Conservation (phyloP, 2,888 invertebrate genomes). For the Neria commutata region DNA sequence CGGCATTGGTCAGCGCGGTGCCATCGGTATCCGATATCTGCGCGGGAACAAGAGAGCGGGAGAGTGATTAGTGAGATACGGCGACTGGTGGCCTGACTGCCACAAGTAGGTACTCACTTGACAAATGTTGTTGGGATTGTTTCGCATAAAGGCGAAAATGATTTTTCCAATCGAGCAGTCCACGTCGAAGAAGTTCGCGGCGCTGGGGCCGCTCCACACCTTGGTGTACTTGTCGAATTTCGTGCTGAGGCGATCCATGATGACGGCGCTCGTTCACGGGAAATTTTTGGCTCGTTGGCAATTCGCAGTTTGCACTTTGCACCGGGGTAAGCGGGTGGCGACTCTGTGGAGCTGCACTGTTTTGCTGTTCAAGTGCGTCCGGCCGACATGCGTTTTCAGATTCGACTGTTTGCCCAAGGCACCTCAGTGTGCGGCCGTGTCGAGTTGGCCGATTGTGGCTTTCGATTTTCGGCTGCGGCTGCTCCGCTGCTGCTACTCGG, state of each 20-base stretch:
- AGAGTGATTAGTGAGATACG: neutral
- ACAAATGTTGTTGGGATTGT: slow-evolving; percentile 48
- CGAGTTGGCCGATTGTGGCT: too few relatives aligned
- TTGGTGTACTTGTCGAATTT: slow-evolving; percentile 56
- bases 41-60: neutral
- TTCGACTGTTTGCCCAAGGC: slow-evolving; percentile 31
- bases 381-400: slow-evolving; percentile 13
- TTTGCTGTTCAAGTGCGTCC: slow-evolving; percentile 5
- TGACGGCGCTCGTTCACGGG: slow-evolving; percentile 11
- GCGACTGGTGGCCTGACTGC: neutral
- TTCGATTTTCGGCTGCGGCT: too few relatives aligned
- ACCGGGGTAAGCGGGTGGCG: neutral
- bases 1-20: slow-evolving; percentile 48
- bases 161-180: slow-evolving; percentile 57
- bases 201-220: slow-evolving; percentile 55
- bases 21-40: slow-evolving; percentile 56
- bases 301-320: too few relatives aligned
- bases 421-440: too few relatives aligned
- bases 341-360: slow-evolving; percentile 40
- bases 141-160: slow-evolving; percentile 53
- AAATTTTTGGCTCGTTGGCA: too few relatives aligned
- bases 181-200: slow-evolving; percentile 48
- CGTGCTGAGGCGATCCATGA: slow-evolving; percentile 46
- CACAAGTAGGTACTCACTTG: slow-evolving; percentile 38
- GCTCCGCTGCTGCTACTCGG: neutral